Percentiles rank a stretch among this genome's conserved stretches.
phyloP scores from a whole-genome alignment of 37 sponge, comb jelly and placozoan species.

The Oscarella lobularis region DNA sequence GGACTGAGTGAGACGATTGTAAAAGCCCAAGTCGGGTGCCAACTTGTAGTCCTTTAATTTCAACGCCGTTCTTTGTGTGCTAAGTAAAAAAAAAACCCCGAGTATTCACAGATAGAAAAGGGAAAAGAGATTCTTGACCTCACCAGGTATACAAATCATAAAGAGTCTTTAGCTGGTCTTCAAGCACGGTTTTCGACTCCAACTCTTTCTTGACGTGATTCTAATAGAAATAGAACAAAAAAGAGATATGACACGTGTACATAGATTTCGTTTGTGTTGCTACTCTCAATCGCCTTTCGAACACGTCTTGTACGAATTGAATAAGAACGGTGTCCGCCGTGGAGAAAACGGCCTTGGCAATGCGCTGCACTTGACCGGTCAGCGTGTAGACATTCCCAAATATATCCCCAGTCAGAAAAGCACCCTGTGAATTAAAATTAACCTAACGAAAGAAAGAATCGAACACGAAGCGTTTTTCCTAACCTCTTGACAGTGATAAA shows the following conservation, averaged over 20 bases:
- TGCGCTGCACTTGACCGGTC: neutral
- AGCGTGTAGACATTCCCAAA: slow-evolving; percentile 18
- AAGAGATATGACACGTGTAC: no score
- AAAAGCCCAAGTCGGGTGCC: neutral
- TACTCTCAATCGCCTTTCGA: neutral
- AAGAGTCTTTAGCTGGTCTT: slow-evolving; percentile 30
- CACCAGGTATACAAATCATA: slow-evolving; percentile 45
- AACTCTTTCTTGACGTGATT: slow-evolving; percentile 21
- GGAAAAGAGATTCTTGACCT: neutral
- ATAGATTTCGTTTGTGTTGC: no score
- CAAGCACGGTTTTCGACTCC: neutral
- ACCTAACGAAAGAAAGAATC: neutral
- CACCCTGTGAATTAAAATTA: neutral
- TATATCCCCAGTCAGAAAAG: slow-evolving; percentile 12
- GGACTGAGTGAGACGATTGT: neutral
- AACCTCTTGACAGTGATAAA: slow-evolving; percentile 17
- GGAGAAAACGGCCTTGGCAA: neutral
- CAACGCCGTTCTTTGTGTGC: neutral
- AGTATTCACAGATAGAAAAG: neutral
- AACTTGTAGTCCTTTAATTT: neutral
- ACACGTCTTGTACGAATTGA: neutral
- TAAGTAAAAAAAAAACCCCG: neutral
- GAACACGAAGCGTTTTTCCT: neutral
- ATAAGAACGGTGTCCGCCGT: neutral
- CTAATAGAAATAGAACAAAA: slow-evolving; percentile 11